Conservation (phyloP, 2,888 invertebrate genomes). For the Dendrolimus houi region DNA sequence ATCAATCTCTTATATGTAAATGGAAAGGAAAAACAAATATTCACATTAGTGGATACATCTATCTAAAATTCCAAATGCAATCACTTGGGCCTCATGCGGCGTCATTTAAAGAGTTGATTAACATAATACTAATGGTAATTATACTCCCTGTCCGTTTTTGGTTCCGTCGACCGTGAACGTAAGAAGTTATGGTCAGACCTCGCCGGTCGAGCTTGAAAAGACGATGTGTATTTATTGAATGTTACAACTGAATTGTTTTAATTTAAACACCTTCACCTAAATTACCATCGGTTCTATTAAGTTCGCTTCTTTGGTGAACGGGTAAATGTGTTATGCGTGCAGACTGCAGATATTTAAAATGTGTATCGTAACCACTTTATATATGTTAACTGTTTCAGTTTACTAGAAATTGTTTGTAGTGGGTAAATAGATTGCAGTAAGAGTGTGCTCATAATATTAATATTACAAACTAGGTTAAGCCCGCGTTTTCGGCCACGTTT, state of each 20-base stretch:
- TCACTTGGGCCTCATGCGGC: slow-evolving; percentile 30
- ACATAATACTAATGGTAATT: slow-evolving; percentile 43
- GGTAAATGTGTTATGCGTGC: too few relatives aligned
- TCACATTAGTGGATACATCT: neutral
- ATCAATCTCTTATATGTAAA: too few relatives aligned
- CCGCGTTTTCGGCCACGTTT: too few relatives aligned
- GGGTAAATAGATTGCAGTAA: too few relatives aligned
- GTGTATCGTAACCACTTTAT: too few relatives aligned
- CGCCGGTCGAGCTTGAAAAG: neutral
- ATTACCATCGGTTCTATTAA: neutral
- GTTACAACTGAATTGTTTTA: slow-evolving; percentile 2
- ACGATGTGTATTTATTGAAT: neutral
- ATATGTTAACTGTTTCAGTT: too few relatives aligned
- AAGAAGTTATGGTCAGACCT: slow-evolving; percentile 11
- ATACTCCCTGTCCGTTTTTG: slow-evolving; percentile 40
- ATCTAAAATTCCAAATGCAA: slow-evolving; percentile 14
- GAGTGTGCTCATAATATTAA: too few relatives aligned
- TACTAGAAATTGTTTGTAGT: too few relatives aligned
- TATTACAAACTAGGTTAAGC: too few relatives aligned
- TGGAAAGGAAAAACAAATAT: too few relatives aligned
- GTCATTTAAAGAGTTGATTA: slow-evolving; percentile 42
- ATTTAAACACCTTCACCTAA: slow-evolving; percentile 1
- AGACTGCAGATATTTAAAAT: too few relatives aligned
- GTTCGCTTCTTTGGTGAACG: too few relatives aligned
- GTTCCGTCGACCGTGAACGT: slow-evolving; percentile 26